phyloP scores from a whole-genome alignment of 2,888 invertebrate species.

The Sminthurides aquaticus region DNA sequence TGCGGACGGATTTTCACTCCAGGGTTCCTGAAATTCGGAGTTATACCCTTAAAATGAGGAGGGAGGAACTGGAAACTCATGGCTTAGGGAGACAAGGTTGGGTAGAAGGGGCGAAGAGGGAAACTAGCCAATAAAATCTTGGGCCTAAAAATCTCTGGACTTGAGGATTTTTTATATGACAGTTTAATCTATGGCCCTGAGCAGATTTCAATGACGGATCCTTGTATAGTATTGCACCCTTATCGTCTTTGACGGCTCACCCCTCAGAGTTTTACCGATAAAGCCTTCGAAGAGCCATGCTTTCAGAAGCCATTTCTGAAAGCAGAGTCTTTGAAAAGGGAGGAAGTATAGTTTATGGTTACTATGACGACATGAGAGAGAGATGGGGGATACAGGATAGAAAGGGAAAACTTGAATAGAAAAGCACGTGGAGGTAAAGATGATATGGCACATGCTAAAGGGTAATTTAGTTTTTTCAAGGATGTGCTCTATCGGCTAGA shows the following conservation, averaged over 20 bases:
- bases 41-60: background rate
- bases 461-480: too few species aligned
- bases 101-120: background rate
- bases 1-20: background rate
- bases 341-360: background rate
- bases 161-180: background rate
- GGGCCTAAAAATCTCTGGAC: background rate
- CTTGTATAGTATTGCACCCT: background rate
- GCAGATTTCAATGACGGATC: background rate
- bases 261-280: too few species aligned
- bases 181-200: background rate
- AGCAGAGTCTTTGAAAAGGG: background rate
- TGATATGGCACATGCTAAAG: too few species aligned
- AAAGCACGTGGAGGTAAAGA: too few species aligned
- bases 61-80: background rate
- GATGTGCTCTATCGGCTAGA: too few species aligned
- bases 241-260: too few species aligned
- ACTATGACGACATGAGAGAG: too few species aligned
- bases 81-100: too few species aligned
- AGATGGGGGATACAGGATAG: too few species aligned
- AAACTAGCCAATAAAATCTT: background rate
- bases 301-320: background rate
- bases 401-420: too few species aligned
- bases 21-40: background rate
- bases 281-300: too few species aligned